A percentile compares a stretch with the other conserved stretches of the same genome.
phyloP scores from a whole-genome alignment of 2,113 vertebrate genomes.

The Junco hyemalis region DNA sequence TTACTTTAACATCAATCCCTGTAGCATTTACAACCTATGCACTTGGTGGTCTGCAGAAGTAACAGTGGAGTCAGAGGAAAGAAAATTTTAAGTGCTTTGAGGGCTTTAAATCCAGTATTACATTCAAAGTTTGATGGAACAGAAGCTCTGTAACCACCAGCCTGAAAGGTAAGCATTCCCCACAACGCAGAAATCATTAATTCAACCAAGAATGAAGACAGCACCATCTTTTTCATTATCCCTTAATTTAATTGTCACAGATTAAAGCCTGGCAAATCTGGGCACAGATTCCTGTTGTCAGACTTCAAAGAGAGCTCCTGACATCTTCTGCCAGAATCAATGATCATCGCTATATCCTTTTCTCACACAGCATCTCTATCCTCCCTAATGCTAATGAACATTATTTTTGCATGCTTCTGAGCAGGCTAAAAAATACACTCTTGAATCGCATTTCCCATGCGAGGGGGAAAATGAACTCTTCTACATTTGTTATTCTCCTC shows the following conservation, averaged over 20 bases:
- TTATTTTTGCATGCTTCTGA: constrained; percentile 54
- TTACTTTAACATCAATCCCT: not conserved
- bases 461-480: constrained; percentile 4
- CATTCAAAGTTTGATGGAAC: not conserved
- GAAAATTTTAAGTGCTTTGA: not conserved
- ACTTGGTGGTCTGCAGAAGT: not conserved
- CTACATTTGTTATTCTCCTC: constrained; percentile 52
- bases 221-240: constrained; percentile 27
- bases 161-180: not conserved
- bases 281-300: constrained; percentile 56
- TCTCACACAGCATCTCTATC: constrained; percentile 37
- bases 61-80: not conserved
- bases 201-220: constrained; percentile 22
- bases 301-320: constrained; percentile 62
- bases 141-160: not conserved
- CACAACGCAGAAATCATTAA: not conserved
- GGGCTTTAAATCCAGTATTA: not conserved
- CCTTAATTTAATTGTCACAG: constrained; percentile 56
- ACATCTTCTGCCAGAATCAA: constrained; percentile 62
- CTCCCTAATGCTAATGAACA: constrained; percentile 11
- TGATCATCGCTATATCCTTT: constrained; percentile 30
- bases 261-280: constrained; percentile 55
- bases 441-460: constrained; percentile 18
- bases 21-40: not conserved
- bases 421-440: not conserved